Evolutionary conservation across 1,140 invertebrate species (phyloP).

Genomic region (Hylaeus volcanicus): DNA sequence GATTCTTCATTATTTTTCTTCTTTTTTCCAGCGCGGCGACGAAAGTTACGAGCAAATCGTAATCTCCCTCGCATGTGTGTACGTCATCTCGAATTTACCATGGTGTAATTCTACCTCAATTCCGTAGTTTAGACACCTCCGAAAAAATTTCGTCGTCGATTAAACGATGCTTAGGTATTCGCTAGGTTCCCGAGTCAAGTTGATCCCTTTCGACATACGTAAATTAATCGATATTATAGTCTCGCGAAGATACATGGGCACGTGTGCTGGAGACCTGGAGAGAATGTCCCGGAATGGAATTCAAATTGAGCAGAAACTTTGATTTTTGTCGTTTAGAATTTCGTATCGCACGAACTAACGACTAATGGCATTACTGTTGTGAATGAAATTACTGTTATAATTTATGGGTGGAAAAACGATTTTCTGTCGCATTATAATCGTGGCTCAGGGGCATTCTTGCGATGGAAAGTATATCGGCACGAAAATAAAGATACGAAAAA

Average conservation of each 20-base stretch:
- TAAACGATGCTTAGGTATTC: neutral
- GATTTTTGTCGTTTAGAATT: too few relatives aligned
- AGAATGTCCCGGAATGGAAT: too few relatives aligned
- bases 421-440: too few relatives aligned
- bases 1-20: neutral
- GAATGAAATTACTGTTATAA: too few relatives aligned
- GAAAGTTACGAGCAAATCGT: neutral
- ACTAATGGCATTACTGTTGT: too few relatives aligned
- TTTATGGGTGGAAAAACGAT: too few relatives aligned
- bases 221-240: neutral
- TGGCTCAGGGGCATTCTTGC: too few relatives aligned
- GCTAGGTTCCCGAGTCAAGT: neutral
- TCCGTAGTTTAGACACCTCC: slow-evolving; percentile 21
- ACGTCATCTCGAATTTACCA: slow-evolving; percentile 13
- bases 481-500: neutral
- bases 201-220: slow-evolving; percentile 7
- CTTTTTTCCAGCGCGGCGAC: neutral
- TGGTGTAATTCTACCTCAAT: slow-evolving; percentile 46
- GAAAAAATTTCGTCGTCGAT: slow-evolving; percentile 6
- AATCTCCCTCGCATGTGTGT: neutral
- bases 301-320: too few relatives aligned
- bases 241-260: neutral
- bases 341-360: too few relatives aligned
- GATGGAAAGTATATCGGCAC: neutral
- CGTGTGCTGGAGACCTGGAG: too few relatives aligned